Base-by-base conservation (phyloP, 2,888 invertebrate species). In the Drosophila infuscata region DNA sequence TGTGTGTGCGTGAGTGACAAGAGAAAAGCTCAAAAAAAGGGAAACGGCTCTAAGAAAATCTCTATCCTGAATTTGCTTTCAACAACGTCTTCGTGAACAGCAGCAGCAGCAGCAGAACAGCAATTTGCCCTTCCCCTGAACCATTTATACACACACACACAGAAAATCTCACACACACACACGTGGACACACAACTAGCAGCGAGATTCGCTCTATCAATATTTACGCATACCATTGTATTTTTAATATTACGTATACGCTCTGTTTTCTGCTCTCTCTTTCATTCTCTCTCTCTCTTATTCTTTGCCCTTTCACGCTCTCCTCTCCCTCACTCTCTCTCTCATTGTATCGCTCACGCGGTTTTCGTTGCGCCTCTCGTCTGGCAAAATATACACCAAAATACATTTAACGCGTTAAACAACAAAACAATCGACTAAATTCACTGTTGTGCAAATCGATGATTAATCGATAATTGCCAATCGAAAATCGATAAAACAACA, bases 31-130 rank as follows among this genome's bases (percentile, higher is more conserved):
- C 69, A 36, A 30, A 54, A 74, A 68, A 62, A 74, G n/a, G 32
- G 70, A 83, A 74, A 74, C 58, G 65, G 70, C 73, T 73, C 73
- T 73, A 82, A 90, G 90, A 88, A 88, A 88, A 90, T 88, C 90
- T 88, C 88, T 88, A 88, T 88, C 88, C 88, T 84, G 85, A 89
- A 81, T 90, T 88, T 85, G 76, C 76, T 83, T 88, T 79, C 60
- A 59, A 75, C 70, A 76, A 82, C 75, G 81, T 87, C 78, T 84
- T 87, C 81, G 81, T 85, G 70, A 52, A 68, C 71, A 76, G 62
- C 76, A 77, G 75, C 75, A 73, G 76, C 62, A 54, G 54, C 25
- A 56, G 29, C 54, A 71, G 29, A 36, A 71, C 74, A 56, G 29
- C 56, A 73, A 80, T 80, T 89, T 79, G 36, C 73, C 86, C 70